Conservation (phyloP, 2,888 invertebrate species). For the Drosophila cognata region DNA sequence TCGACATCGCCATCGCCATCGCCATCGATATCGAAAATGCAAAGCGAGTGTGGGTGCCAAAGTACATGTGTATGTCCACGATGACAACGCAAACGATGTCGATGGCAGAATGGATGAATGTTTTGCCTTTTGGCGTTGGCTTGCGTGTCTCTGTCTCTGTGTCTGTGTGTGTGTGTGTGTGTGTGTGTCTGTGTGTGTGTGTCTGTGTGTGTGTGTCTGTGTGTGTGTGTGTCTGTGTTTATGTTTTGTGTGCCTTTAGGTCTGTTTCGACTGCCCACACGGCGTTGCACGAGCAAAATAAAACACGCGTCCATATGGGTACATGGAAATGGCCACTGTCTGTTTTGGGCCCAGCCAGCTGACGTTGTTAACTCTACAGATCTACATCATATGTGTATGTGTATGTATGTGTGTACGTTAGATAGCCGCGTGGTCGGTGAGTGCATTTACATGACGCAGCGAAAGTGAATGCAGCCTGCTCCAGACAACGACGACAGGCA, state of each 20-base stretch:
- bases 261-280: constrained; percentile 48
- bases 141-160: constrained; percentile 21
- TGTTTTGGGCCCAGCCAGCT: constrained; percentile 36
- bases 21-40: constrained; percentile 42
- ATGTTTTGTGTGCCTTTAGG: constrained; percentile 16
- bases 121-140: constrained; percentile 58
- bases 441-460: constrained; percentile 76
- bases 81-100: constrained; percentile 65
- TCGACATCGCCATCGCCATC: constrained; percentile 25
- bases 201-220: background rate
- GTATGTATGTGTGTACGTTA: background rate
- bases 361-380: constrained; percentile 31
- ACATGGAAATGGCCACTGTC: constrained; percentile 58
- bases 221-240: background rate
- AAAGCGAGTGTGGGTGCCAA: constrained; percentile 72
- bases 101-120: constrained; percentile 54
- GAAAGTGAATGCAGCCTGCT: constrained; percentile 72
- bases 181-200: constrained; percentile 2
- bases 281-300: constrained; percentile 37
- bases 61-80: constrained; percentile 72
- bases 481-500: constrained; percentile 60
- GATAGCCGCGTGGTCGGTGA: constrained; percentile 50
- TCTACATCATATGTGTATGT: constrained; percentile 8
- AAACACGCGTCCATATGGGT: constrained; percentile 59
- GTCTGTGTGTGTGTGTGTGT: background rate